Evolutionary conservation across 2,888 invertebrate species (phyloP).

Genomic region (Acleris holmiana): DNA sequence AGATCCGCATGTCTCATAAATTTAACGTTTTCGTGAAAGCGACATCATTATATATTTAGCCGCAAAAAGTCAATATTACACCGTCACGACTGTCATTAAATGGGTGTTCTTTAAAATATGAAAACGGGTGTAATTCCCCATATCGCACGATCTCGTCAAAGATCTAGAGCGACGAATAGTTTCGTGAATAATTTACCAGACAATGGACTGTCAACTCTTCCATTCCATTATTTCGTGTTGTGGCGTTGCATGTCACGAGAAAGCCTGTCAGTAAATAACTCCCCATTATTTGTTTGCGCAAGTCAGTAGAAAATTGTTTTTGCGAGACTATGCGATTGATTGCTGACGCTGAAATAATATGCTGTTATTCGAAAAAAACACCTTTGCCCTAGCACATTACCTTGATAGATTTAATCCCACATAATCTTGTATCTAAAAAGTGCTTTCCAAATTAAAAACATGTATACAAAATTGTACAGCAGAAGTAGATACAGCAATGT

Average conservation of each 20-base stretch:
- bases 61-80: constrained; percentile 55
- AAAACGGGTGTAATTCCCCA: constrained; percentile 71
- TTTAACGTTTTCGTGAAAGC: constrained; percentile 39
- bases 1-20: constrained; percentile 23
- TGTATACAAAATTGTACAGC: too few relatives aligned
- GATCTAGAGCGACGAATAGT: constrained; percentile 75
- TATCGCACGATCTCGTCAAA: constrained; percentile 73
- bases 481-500: neutral
- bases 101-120: constrained; percentile 67
- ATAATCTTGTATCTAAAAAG: too few relatives aligned
- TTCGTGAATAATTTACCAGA: constrained; percentile 81
- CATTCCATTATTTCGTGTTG: constrained; percentile 61
- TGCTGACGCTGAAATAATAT: neutral
- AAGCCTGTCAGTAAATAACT: constrained; percentile 47
- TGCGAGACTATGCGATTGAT: constrained; percentile 8
- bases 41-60: constrained; percentile 56
- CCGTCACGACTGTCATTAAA: constrained; percentile 79
- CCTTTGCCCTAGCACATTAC: neutral
- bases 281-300: constrained; percentile 39
- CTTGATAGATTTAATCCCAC: too few relatives aligned
- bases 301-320: constrained; percentile 27
- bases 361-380: neutral
- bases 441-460: too few relatives aligned
- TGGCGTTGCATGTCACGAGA: constrained; percentile 56
- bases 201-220: constrained; percentile 75